phyloP scores from a whole-genome alignment of 2,888 invertebrate genomes.

The Ceriagrion tenellum region DNA sequence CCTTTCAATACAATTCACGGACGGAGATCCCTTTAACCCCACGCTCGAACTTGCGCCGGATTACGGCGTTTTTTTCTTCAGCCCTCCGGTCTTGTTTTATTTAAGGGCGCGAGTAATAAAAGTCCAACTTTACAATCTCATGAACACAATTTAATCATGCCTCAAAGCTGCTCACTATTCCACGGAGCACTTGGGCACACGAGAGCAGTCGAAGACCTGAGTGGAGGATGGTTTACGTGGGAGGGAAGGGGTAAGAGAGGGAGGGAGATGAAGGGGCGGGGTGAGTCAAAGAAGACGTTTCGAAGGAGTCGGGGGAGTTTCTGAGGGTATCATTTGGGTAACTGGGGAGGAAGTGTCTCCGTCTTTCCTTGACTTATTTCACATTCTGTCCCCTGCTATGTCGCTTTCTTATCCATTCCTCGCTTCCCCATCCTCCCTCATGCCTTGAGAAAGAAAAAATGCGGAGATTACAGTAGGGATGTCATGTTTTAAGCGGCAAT shows the following conservation, averaged over 20 bases:
- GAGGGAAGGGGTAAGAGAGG: background rate
- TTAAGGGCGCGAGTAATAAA: conserved; percentile 27
- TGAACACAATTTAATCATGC: conserved; percentile 60
- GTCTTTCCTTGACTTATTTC: conserved; percentile 8
- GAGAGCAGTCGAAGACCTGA: background rate
- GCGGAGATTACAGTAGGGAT: too few species aligned
- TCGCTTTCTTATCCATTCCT: background rate
- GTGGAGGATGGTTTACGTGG: background rate
- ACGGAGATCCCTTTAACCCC: background rate
- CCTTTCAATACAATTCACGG: background rate
- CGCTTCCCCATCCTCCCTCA: background rate
- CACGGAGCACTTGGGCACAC: background rate
- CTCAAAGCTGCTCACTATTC: conserved; percentile 53
- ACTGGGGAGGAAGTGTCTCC: background rate
- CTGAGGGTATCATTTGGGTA: too few species aligned
- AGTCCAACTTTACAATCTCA: conserved; percentile 51
- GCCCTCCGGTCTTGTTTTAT: background rate
- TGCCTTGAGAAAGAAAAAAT: too few species aligned
- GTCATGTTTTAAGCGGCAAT: too few species aligned
- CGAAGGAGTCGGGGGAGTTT: too few species aligned
- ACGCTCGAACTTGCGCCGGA: background rate
- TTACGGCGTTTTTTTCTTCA: background rate
- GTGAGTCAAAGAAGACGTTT: background rate
- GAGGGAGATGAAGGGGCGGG: too few species aligned
- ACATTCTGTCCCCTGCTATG: background rate